These are phyloP conservation scores for Thymelicus lineola DNA, from an alignment of 2,888 invertebrate genomes.

Conservation along the genomic window DNA sequence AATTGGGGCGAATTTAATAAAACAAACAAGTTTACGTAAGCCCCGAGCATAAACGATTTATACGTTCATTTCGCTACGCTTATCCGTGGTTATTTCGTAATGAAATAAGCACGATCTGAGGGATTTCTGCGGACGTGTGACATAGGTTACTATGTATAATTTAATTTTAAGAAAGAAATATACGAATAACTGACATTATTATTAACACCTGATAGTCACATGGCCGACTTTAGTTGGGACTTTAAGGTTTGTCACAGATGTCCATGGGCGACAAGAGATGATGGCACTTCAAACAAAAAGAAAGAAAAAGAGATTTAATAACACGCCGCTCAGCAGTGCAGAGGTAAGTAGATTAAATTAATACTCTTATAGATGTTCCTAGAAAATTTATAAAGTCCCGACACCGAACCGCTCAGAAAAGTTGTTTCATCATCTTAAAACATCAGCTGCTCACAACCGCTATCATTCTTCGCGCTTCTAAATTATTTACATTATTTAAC, in stretches of 20 bases:
- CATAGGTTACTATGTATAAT: not conserved
- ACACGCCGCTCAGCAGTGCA: no score
- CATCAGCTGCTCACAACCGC: not conserved
- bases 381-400: no score
- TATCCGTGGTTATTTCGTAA: not conserved
- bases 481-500: not conserved
- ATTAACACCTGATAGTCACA: no score
- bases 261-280: no score
- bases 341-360: no score
- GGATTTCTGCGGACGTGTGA: not conserved
- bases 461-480: not conserved
- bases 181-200: no score
- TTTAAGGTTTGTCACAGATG: no score
- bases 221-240: no score
- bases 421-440: not conserved
- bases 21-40: not conserved
- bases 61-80: not conserved
- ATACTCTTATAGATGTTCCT: no score
- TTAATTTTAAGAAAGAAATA: no score
- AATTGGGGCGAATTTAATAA: conserved; percentile 1
- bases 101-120: not conserved
- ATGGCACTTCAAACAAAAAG: no score
- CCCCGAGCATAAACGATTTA: not conserved
- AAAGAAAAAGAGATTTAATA: no score
- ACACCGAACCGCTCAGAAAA: not conserved